Base-by-base conservation (phyloP, 1,140 invertebrate species). In the Lamellibrachia luymesi region DNA sequence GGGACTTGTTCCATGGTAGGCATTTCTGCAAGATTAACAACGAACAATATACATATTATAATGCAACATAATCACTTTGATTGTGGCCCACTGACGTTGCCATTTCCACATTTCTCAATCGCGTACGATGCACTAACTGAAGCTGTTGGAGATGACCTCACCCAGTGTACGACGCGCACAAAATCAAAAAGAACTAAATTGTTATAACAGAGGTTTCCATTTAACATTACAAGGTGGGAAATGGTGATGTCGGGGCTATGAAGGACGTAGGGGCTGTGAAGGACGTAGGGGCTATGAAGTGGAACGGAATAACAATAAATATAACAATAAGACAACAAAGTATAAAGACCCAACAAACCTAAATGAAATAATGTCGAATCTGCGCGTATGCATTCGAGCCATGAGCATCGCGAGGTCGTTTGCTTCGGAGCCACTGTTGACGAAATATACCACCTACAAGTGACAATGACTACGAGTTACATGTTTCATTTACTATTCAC, bases 381-480 rank as follows among this genome's bases (percentile, higher is more conserved):
- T 97, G 5, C 97, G 97, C 0, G 99, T 99, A 95, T 98, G 97
- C 0, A 98, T 95, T 94, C 98, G 97, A 0, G 99, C 98, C 96
- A 99, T 97, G 22, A 98, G 95, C 93, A 99, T 97, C 0, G 99
- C 99, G 89, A 99, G 96, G 96, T 99, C 99, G 96, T 99, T 99
- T 0, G 99, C 99, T 97, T 99, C 99, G 8, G 98, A 99, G 0
- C 99, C 99, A 95, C 98, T 99, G 95, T 99, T 99, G 0, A 98
- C 98, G 95, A 99, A 97, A 96, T 99, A 99, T 38, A 98, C 98
- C 25, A 64, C 51, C 91, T 91, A 2, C 49, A 91, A 50, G 51
- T 13, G 25, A 49, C 7, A 50, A 25, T 22, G 4, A 91, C 64
- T 80, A 17, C 64, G 2, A 38, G 64, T 56, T 7, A 56, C 52